Evolutionary conservation across 1,140 invertebrate genomes (phyloP).

Genomic region (Proctacanthus coquilletti): DNA sequence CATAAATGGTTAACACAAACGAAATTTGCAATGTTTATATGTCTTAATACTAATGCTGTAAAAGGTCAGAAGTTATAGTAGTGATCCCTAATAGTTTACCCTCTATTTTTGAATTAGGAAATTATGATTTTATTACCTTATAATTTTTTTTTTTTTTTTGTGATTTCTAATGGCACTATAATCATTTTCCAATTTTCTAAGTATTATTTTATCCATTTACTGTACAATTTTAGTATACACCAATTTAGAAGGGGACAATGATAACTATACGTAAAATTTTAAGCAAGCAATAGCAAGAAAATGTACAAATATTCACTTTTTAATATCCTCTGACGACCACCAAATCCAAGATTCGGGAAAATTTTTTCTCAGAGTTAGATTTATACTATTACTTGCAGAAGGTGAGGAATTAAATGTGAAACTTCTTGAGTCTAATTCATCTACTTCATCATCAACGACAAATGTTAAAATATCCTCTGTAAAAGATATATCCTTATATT

Average conservation of each 20-base stretch:
- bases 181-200: neutral
- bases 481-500: too few species aligned
- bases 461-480: too few species aligned
- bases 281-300: slow-evolving; percentile 12
- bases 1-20: too few species aligned
- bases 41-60: too few species aligned
- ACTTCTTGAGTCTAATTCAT: neutral
- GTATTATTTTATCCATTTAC: neutral
- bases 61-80: too few species aligned
- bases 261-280: too few species aligned
- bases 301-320: neutral
- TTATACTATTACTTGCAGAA: neutral
- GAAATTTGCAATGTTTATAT: too few species aligned
- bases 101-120: neutral
- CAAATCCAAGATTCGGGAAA: slow-evolving; percentile 5
- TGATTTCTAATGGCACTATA: neutral
- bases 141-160: neutral
- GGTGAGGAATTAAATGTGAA: neutral
- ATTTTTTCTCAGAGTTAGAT: neutral
- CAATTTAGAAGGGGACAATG: too few species aligned
- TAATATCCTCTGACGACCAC: neutral
- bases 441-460: neutral
- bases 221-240: slow-evolving; percentile 11
- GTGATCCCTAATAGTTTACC: too few species aligned
- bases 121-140: neutral